Evolutionary conservation across 2,888 invertebrate genomes (phyloP), one percentile per base, ranked within the genome.

Genomic region (Plebejus melissa): DNA sequence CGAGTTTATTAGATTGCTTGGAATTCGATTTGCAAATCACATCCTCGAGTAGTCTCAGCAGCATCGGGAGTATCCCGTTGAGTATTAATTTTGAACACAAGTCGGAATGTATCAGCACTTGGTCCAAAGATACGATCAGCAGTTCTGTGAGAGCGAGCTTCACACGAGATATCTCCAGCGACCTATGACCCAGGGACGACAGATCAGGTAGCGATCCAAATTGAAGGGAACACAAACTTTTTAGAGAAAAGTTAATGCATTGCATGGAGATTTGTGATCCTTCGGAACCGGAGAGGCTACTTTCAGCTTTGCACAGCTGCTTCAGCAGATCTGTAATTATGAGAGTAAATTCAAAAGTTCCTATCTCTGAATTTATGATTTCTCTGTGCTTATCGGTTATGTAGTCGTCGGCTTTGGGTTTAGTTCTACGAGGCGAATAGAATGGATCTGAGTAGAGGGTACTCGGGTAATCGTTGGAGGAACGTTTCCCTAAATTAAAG

Each of bases 51-150:
- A 95, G 85, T 77, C 94, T 87, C 9, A 95, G 85, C 69, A 95
- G 89, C 94, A 95, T 94, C 3, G 95, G 95, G n/a, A 95, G 80
- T 41, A 95, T 90, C 0, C 95, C 95, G 80, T 94, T 94, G 80
- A 94, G 94, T 70, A 95, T 94, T 4, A 95, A 87, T 75, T 94
- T 94, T 65, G 94, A 94, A 76, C 94, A 94, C 9, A 95, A 88
- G 72, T 95, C 94, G 5, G 94, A 87, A 74, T 94, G 88, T 9
- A 91, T 83, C 16, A 94, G 85, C 0, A 94, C 94, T 79, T 94
- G 94, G 78, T 95, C 94, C 76, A 95, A 80, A 0, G 95, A 93
- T 9, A 94, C 94, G 32, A 95, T 90, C 77, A 95, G 89, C 0
- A 95, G 85, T 79, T 94, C 94, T 0, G 94, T 94, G 36, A 95